Percentiles rank a stretch among this genome's conserved stretches.
Conservation (phyloP, 2,113 vertebrate genomes). For the Salminus brasiliensis region DNA sequence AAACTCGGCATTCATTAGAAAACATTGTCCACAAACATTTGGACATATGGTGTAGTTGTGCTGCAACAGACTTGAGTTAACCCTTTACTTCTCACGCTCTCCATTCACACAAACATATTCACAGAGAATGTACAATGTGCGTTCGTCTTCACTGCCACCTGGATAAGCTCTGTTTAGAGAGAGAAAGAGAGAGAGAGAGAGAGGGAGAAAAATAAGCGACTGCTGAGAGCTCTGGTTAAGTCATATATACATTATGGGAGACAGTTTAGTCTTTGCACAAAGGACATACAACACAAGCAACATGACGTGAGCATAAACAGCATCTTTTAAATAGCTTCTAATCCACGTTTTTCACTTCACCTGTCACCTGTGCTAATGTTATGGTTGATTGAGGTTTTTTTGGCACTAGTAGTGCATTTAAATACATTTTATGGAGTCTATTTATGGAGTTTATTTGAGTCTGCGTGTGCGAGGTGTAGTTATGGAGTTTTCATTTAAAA, state of each 20-base stretch:
- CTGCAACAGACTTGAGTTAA: constrained; percentile 5
- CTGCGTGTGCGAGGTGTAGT: no score
- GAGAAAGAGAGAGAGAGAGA: constrained; percentile 13
- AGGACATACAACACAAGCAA: background rate
- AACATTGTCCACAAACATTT: no score
- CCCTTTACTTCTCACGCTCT: background rate
- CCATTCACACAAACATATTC: constrained; percentile 47
- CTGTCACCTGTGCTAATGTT: no score
- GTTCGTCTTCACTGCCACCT: constrained; percentile 4
- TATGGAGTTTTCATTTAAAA: no score
- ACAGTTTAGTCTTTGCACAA: no score
- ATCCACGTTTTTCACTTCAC: no score
- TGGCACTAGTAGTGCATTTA: no score
- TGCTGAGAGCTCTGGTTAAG: background rate
- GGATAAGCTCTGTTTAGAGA: constrained; percentile 18
- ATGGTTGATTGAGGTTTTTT: no score
- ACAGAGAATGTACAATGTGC: constrained; percentile 48
- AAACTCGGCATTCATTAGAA: no score
- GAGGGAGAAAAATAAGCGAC: background rate
- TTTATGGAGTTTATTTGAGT: no score
- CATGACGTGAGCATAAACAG: background rate
- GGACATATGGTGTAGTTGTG: no score
- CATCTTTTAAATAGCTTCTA: constrained; percentile 3
- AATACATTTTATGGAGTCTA: no score
- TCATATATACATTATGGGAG: background rate